These are phyloP conservation scores for Coluber constrictor DNA, from an alignment of 2,797 vertebrate genomes.

Conservation along the genomic window DNA sequence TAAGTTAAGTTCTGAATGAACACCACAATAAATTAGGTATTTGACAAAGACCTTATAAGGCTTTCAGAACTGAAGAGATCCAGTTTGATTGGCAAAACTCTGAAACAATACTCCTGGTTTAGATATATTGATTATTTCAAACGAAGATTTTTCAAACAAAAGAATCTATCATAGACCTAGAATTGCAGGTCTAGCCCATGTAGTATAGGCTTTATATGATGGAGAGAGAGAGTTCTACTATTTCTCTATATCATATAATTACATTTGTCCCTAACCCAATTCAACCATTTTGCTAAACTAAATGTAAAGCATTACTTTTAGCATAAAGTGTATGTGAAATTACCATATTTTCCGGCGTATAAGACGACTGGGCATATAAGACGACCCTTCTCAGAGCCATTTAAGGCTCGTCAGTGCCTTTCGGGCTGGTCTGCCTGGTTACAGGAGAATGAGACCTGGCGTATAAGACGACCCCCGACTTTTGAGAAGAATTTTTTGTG, in stretches of 20 bases:
- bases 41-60: slow-evolving; percentile 57
- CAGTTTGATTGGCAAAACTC: slow-evolving; percentile 57
- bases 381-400: no score
- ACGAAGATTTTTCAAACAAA: slow-evolving; percentile 49
- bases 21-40: slow-evolving; percentile 64
- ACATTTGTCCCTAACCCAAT: background rate
- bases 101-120: slow-evolving; percentile 56
- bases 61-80: slow-evolving; percentile 50
- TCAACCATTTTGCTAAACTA: background rate
- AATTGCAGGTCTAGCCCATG: slow-evolving; percentile 36
- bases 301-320: background rate
- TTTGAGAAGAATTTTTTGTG: no score
- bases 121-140: slow-evolving; percentile 47
- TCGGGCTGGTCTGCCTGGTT: no score
- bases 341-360: no score
- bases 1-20: slow-evolving; percentile 61
- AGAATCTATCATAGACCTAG: slow-evolving; percentile 37
- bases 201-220: background rate
- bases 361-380: no score
- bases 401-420: no score
- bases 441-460: no score
- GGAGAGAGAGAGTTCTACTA: background rate
- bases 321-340: background rate
- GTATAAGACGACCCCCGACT: no score
- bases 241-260: background rate